phyloP scores from a whole-genome alignment of 2,888 invertebrate genomes.

The Dioctria rufipes region DNA sequence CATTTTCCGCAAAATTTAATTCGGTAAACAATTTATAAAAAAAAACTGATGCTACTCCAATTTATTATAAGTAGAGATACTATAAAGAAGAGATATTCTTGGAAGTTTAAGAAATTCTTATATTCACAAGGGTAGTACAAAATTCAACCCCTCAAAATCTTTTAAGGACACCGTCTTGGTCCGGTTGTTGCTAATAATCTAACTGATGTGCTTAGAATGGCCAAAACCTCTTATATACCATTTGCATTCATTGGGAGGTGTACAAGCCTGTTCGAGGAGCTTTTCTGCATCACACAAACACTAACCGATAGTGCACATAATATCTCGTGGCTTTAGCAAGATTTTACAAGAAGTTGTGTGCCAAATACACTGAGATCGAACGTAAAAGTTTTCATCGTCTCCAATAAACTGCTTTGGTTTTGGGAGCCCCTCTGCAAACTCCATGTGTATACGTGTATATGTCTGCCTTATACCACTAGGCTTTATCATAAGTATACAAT shows the following conservation, averaged over 20 bases:
- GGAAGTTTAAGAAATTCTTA: neutral
- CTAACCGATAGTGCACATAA: conserved; percentile 27
- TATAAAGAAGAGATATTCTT: no score
- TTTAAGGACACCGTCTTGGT: conserved; percentile 53
- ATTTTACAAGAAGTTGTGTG: conserved; percentile 14
- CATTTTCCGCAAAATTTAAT: conserved; percentile 17
- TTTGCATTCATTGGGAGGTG: conserved; percentile 48
- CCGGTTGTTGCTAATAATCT: conserved; percentile 70
- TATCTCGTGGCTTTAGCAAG: conserved; percentile 10
- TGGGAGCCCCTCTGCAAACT: conserved; percentile 20
- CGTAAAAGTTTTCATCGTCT: conserved; percentile 14
- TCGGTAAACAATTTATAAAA: neutral
- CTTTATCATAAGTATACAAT: conserved; percentile 4
- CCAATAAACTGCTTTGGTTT: conserved; percentile 4
- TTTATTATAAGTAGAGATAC: no score
- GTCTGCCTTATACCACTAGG: conserved; percentile 8
- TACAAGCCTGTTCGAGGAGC: conserved; percentile 6
- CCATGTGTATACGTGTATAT: neutral
- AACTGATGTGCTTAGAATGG: conserved; percentile 71
- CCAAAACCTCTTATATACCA: conserved; percentile 72
- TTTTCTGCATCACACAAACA: conserved; percentile 26
- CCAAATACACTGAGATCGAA: conserved; percentile 4
- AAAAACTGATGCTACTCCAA: neutral
- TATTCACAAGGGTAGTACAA: conserved; percentile 6
- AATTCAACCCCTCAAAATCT: conserved; percentile 23